Evolutionary conservation across 1,140 invertebrate species (phyloP).

Genomic region (Brachionus plicatilis): DNA sequence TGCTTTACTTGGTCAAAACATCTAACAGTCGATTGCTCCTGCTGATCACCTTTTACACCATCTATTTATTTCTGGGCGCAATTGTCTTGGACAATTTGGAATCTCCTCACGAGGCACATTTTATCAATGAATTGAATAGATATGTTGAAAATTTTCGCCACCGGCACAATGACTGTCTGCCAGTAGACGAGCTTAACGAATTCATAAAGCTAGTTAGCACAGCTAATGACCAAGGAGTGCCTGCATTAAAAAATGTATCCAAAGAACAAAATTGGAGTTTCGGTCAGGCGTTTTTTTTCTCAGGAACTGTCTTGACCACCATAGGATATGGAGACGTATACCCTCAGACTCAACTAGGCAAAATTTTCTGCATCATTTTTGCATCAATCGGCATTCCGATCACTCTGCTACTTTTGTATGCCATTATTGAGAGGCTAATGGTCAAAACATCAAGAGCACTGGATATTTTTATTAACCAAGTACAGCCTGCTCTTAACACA

Average conservation of each 20-base stretch:
- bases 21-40: conserved; percentile 1
- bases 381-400: conserved; percentile 56
- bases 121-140: conserved; percentile 20
- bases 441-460: conserved; percentile 47
- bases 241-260: background rate
- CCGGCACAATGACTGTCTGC: background rate
- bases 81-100: conserved; percentile 2
- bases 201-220: background rate
- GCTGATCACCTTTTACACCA: background rate
- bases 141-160: conserved; percentile 8
- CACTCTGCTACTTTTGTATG: conserved; percentile 56
- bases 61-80: conserved; percentile 18
- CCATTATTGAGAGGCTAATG: conserved; percentile 42
- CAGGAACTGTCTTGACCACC: conserved; percentile 17
- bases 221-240: conserved; percentile 22
- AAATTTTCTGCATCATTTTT: conserved; percentile 57
- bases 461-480: conserved; percentile 54
- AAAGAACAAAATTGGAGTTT: conserved; percentile 37
- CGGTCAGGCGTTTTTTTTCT: conserved; percentile 46
- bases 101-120: background rate
- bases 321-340: conserved; percentile 58
- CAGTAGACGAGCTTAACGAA: background rate
- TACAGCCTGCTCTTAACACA: conserved; percentile 39
- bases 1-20: conserved; percentile 16
- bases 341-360: conserved; percentile 56